Conservation (phyloP, 2,888 invertebrate species). For the Rotaria magnacalcarata region DNA sequence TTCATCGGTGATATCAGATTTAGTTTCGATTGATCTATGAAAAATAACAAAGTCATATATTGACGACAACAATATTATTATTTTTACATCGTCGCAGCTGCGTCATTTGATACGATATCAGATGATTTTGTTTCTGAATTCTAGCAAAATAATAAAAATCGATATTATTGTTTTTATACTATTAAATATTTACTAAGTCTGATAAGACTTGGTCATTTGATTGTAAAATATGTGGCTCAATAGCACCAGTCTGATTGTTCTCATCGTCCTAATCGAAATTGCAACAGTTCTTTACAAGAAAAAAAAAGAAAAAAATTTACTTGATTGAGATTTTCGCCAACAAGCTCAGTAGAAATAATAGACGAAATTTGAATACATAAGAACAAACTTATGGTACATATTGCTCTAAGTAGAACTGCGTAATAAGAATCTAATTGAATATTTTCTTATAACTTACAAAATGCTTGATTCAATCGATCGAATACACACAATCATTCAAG, state of each 20-base stretch:
- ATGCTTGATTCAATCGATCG: neutral
- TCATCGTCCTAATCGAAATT: neutral
- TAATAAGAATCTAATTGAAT: no score
- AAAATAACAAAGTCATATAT: neutral
- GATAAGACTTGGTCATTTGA: neutral
- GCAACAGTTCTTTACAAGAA: neutral
- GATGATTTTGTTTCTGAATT: neutral
- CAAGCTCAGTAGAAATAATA: neutral
- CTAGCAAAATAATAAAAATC: neutral
- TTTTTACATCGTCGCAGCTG: neutral
- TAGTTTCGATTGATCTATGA: neutral
- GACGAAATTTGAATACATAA: neutral
- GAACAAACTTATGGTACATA: neutral
- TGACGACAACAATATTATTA: neutral
- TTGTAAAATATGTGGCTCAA: neutral
- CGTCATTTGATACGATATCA: neutral
- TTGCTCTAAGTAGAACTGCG: neutral
- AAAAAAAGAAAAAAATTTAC: neutral
- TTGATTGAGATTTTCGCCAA: neutral
- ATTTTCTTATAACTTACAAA: neutral
- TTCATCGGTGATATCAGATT: neutral
- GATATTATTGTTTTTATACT: neutral
- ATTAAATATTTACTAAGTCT: neutral
- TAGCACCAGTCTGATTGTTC: neutral
- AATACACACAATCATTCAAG: neutral